Evolutionary conservation across 2,113 vertebrate genomes (phyloP).

Genomic region (Sus scrofa): DNA sequence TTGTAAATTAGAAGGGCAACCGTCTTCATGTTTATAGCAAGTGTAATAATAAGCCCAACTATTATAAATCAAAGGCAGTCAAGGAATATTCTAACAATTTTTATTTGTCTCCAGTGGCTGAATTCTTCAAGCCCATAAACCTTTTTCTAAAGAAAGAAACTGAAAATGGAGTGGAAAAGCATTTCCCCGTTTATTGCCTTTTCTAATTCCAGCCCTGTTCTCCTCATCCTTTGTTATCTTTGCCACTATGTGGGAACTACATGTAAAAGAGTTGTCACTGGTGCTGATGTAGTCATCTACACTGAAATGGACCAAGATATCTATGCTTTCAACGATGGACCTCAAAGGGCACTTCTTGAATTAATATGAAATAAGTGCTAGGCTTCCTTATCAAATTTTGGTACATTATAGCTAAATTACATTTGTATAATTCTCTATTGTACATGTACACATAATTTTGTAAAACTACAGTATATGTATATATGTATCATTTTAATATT

Average conservation of each 20-base stretch:
- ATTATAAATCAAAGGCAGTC: not conserved
- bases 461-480: not conserved
- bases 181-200: not conserved
- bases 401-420: not conserved
- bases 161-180: not conserved
- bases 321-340: not conserved
- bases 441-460: not conserved
- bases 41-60: not conserved
- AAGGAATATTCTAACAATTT: not conserved
- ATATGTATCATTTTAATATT: not conserved
- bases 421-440: not conserved
- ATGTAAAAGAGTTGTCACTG: not conserved
- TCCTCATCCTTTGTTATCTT: not conserved
- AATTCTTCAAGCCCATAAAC: not conserved
- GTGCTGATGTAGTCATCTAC: not conserved
- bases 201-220: not conserved
- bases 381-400: not conserved
- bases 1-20: not conserved
- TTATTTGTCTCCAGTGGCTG: not conserved
- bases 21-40: not conserved
- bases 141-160: not conserved
- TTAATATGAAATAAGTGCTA: not conserved
- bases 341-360: not conserved
- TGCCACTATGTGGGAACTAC: not conserved
- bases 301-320: not conserved